Conservation (phyloP, 2,113 vertebrate species). For the Uria aalge region DNA sequence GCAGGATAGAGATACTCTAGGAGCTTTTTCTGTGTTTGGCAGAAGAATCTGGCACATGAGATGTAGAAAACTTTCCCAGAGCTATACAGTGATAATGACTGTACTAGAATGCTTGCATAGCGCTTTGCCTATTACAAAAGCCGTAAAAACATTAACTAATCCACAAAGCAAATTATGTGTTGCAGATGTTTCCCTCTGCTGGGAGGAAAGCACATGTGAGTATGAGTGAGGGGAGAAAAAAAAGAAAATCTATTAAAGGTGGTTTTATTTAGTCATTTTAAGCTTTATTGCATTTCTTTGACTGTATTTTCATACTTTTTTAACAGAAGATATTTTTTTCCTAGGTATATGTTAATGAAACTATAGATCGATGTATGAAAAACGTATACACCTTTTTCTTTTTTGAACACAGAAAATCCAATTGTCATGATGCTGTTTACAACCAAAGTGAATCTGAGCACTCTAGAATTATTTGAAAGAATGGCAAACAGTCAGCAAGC, state of each 20-base stretch:
- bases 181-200: slow-evolving; percentile 7
- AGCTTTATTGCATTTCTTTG: background rate
- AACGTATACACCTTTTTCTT: accelerated
- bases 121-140: background rate
- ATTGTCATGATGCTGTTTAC: background rate
- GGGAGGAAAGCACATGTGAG: background rate
- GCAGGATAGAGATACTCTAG: background rate
- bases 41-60: background rate
- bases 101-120: background rate
- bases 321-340: background rate
- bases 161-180: background rate
- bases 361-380: background rate
- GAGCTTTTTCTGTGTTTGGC: background rate
- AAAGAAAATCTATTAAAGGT: background rate
- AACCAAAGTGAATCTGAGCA: background rate
- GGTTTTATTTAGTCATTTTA: background rate
- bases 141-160: slow-evolving; percentile 29
- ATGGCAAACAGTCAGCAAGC: background rate
- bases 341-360: background rate
- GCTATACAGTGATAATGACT: background rate
- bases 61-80: background rate
- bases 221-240: background rate
- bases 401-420: background rate
- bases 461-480: background rate
- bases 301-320: background rate